Conservation (phyloP, 92 coral and sea anemone species). For the Galaxea fascicularis region DNA sequence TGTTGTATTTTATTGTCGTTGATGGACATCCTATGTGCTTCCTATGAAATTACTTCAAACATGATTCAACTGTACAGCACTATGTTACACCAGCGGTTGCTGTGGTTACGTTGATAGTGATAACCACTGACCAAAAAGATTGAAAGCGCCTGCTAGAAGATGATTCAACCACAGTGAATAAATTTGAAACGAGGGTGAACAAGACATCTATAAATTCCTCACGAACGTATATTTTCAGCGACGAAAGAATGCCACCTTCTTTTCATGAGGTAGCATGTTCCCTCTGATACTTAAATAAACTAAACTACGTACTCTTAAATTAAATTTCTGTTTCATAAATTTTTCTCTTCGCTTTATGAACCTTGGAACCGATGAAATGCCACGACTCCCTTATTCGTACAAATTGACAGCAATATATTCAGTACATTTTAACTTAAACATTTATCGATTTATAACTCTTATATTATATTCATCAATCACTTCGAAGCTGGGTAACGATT, state of each 20-base stretch:
- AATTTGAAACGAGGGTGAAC: slow-evolving; percentile 14
- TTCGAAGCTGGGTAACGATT: slow-evolving; percentile 20
- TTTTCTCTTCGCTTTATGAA: slow-evolving; percentile 7
- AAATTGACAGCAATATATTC: slow-evolving; percentile 21
- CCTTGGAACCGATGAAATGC: background rate
- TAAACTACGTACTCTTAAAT: slow-evolving; percentile 19
- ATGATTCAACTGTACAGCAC: slow-evolving; percentile 47
- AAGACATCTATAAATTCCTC: slow-evolving; percentile 1
- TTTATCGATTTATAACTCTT: slow-evolving; percentile 6
- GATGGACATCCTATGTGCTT: slow-evolving; percentile 10
- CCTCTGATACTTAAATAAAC: slow-evolving; percentile 36
- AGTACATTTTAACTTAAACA: slow-evolving; percentile 12
- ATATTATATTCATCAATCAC: slow-evolving; percentile 36
- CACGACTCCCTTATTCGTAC: background rate
- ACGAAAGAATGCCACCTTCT: background rate
- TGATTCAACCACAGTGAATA: background rate
- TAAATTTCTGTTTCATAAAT: slow-evolving; percentile 12
- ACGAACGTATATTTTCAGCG: slow-evolving; percentile 20
- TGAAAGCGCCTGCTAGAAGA: background rate
- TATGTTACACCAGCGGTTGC: slow-evolving; percentile 42
- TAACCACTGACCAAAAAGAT: background rate
- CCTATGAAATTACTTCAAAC: slow-evolving; percentile 29
- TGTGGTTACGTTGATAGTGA: background rate
- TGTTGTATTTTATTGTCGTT: slow-evolving; percentile 37
- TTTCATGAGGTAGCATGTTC: background rate